Conservation (phyloP, 1,140 invertebrate species). For the Mycetomoellerius zeteki region DNA sequence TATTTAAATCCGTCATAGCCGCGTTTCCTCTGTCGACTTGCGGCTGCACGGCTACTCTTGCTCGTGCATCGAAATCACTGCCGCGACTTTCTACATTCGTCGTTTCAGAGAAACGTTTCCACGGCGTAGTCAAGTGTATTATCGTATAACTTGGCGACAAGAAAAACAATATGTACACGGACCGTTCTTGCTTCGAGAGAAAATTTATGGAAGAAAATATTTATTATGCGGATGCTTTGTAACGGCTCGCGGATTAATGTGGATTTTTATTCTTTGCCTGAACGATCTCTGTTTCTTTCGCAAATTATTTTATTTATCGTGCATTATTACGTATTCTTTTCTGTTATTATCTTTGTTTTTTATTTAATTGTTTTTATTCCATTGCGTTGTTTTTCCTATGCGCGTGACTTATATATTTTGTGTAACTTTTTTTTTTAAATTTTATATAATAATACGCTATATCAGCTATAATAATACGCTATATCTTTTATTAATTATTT, state of each 20-base stretch:
- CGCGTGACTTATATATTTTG: background rate
- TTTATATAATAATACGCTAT: background rate
- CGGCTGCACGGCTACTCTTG: conserved; percentile 8
- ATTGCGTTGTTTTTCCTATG: background rate
- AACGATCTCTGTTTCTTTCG: background rate
- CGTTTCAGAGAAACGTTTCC: conserved; percentile 25
- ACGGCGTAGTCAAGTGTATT: background rate
- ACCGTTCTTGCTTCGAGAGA: conserved; percentile 5
- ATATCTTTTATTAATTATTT: background rate
- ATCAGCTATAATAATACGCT: background rate
- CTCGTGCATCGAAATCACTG: conserved; percentile 49
- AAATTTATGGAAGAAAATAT: conserved; percentile 30
- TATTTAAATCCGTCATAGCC: conserved; percentile 9
- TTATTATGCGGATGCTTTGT: conserved; percentile 1
- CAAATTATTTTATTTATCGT: background rate
- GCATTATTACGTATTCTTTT: background rate
- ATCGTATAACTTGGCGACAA: background rate
- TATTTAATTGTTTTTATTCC: background rate
- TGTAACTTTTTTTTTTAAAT: background rate
- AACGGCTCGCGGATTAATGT: background rate
- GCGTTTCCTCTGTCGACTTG: background rate
- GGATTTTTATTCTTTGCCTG: background rate
- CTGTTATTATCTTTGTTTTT: background rate
- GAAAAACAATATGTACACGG: conserved; percentile 8
- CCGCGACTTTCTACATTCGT: conserved; percentile 37